Percentiles rank a stretch among this genome's conserved stretches.
These are phyloP conservation scores for Helleia helle DNA, from an alignment of 2,888 invertebrate species.

Conservation along the genomic window DNA sequence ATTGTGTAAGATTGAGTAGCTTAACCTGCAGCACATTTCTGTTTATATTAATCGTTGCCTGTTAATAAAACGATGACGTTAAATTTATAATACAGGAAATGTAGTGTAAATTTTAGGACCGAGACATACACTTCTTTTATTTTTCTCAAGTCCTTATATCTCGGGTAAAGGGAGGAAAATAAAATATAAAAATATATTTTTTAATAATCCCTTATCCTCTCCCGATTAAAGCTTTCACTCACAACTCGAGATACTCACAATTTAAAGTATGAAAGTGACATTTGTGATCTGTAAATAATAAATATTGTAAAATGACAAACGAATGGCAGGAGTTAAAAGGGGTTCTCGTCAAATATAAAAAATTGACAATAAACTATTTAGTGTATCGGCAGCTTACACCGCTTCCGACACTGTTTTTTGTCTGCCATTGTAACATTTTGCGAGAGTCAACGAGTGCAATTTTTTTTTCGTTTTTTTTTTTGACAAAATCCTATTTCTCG, in stretches of 20 bases:
- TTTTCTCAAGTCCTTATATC: no score
- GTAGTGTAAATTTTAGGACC: no score
- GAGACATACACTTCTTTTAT: no score
- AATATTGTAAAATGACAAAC: conserved; percentile 8
- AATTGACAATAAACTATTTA: conserved; percentile 52
- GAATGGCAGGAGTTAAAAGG: conserved; percentile 13
- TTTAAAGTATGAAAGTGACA: conserved; percentile 3
- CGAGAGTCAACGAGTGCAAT: conserved; percentile 62
- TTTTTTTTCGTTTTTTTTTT: conserved; percentile 41
- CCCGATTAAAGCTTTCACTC: no score
- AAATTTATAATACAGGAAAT: no score
- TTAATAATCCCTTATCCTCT: no score
- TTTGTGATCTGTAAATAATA: conserved; percentile 10
- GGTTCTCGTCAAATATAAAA: conserved; percentile 37
- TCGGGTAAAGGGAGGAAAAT: no score
- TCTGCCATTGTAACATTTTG: conserved; percentile 51
- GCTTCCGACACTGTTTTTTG: conserved; percentile 45
- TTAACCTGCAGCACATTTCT: no score
- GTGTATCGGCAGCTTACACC: conserved; percentile 61
- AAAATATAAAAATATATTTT: no score
- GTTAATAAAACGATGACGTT: no score
- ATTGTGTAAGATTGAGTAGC: no score
- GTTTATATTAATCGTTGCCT: no score
- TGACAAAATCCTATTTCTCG: conserved; percentile 65
- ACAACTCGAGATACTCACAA: background rate